phyloP scores from a whole-genome alignment of 2,797 vertebrate genomes.

The Anguilla pacifica region DNA sequence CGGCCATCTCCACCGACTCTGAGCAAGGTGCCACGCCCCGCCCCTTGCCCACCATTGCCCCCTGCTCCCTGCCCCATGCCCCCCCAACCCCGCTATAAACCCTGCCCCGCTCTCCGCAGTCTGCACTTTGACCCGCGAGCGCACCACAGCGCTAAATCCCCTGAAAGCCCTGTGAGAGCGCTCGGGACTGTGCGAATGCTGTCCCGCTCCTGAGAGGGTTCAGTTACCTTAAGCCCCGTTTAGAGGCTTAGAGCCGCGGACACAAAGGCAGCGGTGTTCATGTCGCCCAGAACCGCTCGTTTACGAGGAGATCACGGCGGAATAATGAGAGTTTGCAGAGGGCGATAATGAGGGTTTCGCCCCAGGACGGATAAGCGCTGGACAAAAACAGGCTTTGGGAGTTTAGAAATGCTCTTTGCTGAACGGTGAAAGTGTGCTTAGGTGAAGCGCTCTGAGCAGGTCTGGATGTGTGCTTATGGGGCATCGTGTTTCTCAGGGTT shows the following conservation, averaged over 20 bases:
- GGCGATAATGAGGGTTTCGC: too few species aligned
- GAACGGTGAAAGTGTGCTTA: not conserved
- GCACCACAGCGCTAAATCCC: not conserved
- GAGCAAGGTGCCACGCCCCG: too few species aligned
- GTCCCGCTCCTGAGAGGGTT: not conserved
- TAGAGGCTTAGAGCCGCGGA: not conserved
- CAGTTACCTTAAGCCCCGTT: not conserved
- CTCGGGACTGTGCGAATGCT: not conserved
- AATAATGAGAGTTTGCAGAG: not conserved
- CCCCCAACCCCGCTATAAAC: not conserved
- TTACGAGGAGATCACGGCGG: not conserved
- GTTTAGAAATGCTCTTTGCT: not conserved
- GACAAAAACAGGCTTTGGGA: not conserved
- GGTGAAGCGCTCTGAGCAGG: not conserved
- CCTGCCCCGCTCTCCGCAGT: not conserved
- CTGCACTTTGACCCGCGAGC: not conserved
- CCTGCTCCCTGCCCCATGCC: too few species aligned
- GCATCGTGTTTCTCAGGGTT: not conserved
- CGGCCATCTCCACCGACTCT: too few species aligned
- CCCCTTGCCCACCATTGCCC: too few species aligned
- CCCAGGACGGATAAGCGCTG: not conserved
- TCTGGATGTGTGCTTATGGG: not conserved
- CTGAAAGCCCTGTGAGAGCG: not conserved
- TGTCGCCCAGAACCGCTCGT: not conserved
- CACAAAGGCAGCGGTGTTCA: conserved; percentile 1